Base-by-base conservation (phyloP, 2,797 vertebrate species). In the Melanotaenia boesemani region DNA sequence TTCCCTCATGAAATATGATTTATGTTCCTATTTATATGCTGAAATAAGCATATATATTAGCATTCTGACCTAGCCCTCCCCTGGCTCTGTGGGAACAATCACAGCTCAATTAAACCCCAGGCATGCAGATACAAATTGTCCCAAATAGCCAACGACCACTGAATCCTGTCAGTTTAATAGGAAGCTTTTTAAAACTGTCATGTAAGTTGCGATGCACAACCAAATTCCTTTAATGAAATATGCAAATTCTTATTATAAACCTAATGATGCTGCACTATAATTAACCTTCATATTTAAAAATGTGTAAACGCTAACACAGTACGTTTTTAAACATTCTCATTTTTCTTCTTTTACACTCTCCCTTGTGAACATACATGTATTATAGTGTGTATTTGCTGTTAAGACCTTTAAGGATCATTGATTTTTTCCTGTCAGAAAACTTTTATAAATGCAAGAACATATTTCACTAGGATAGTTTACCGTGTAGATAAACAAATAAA, bases 201-300 rank as follows among this genome's bases (percentile, higher is more conserved):
- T 88, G 88, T 86, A 89, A 86, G 82, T 81, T 84, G 75, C 63
- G 57, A 76, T 34, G 80, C 85, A 88, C 80, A 81, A 69, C 81
- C 74, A 81, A 88, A 88, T 75, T 76, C 63, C 83, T 89, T 86
- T 93, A 89, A 90, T 89, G 87, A 91, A 92, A 91, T 88, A 91
- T 91, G 90, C 88, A 88, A 92, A 92, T 89, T 73, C 48, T 39
- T 75, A 76, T 88, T 80, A 77, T 79, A 80, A 89, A 85, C 46
- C 24, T 67, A 77, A 83, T 83, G 82, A 86, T 83, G 79, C 74
- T 83, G 84, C 74, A 75, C 65, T 63, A 75, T 79, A 89, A 92
- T 94, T 91, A 93, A 88, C 88, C 79, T 80, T 81, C 83, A 80
- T 80, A 86, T 86, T 87, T 91, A n/a, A 77, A 70, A 80, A 60